phyloP scores from a whole-genome alignment of 92 coral and sea anemone genomes.

The Actinostola sp. region DNA sequence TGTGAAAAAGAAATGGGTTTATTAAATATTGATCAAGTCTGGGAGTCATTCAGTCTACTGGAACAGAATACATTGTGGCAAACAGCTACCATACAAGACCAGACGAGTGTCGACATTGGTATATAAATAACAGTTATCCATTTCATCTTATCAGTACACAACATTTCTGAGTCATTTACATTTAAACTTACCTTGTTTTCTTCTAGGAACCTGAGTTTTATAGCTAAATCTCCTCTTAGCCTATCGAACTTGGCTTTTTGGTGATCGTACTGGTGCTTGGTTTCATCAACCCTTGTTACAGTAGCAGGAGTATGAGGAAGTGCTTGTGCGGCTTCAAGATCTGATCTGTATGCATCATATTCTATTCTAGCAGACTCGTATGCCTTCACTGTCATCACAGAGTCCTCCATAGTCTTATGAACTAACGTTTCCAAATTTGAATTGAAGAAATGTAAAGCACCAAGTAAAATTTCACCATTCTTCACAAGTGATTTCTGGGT shows the following conservation, averaged over 20 bases:
- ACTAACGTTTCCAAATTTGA: slow-evolving; percentile 89
- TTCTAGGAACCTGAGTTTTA: slow-evolving; percentile 91
- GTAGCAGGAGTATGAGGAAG: slow-evolving; percentile 80
- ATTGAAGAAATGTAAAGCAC: slow-evolving; percentile 89
- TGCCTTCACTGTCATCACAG: slow-evolving; percentile 90
- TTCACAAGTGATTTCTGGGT: slow-evolving; percentile 88
- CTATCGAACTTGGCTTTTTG: slow-evolving; percentile 93
- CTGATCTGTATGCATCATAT: slow-evolving; percentile 98
- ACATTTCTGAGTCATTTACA: not conserved
- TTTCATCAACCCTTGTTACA: slow-evolving; percentile 79
- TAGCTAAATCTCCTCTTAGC: slow-evolving; percentile 84
- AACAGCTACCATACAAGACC: too few relatives aligned
- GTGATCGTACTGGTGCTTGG: slow-evolving; percentile 78
- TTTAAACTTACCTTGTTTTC: slow-evolving; percentile 86
- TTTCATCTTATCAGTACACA: not conserved
- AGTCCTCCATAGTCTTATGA: slow-evolving; percentile 97
- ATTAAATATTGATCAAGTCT: not conserved
- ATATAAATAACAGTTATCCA: too few relatives aligned
- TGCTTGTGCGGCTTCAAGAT: slow-evolving; percentile 68
- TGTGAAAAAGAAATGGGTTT: slow-evolving; percentile 7
- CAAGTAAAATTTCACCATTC: slow-evolving; percentile 95
- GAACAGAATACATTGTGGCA: too few relatives aligned
- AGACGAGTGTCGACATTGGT: too few relatives aligned
- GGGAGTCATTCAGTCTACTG: not conserved
- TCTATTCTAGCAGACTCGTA: slow-evolving; percentile 96